phyloP scores from a whole-genome alignment of 2,797 vertebrate genomes.

The Sebastes ruberrimus region DNA sequence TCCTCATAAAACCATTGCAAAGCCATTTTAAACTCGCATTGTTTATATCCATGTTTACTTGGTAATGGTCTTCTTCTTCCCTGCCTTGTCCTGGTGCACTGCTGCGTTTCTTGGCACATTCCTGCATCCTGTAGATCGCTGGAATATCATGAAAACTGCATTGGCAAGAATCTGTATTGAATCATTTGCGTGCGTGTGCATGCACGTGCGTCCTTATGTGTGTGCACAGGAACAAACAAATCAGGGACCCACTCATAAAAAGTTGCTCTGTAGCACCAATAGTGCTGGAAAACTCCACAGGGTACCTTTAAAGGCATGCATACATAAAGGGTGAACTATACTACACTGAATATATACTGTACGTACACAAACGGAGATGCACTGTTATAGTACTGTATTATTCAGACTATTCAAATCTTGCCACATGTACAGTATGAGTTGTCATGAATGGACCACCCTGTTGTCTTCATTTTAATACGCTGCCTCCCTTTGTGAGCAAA shows the following conservation, averaged over 20 bases:
- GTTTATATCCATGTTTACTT: background rate
- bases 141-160: background rate
- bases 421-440: background rate
- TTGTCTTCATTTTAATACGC: background rate
- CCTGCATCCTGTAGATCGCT: background rate
- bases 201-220: fast-evolving
- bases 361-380: no score
- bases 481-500: slow-evolving; percentile 6
- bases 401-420: background rate
- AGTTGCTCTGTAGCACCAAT: background rate
- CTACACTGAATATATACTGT: background rate
- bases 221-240: background rate
- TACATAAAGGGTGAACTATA: background rate
- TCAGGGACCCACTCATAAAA: background rate
- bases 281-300: background rate
- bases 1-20: background rate
- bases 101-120: background rate
- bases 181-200: background rate
- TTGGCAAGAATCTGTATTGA: no score
- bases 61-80: background rate
- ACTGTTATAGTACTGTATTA: no score
- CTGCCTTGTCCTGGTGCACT: background rate
- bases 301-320: background rate
- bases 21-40: background rate
- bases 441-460: slow-evolving; percentile 16